Base-by-base conservation (phyloP, 2,888 invertebrate genomes). In the Balanococcus diminutus region DNA sequence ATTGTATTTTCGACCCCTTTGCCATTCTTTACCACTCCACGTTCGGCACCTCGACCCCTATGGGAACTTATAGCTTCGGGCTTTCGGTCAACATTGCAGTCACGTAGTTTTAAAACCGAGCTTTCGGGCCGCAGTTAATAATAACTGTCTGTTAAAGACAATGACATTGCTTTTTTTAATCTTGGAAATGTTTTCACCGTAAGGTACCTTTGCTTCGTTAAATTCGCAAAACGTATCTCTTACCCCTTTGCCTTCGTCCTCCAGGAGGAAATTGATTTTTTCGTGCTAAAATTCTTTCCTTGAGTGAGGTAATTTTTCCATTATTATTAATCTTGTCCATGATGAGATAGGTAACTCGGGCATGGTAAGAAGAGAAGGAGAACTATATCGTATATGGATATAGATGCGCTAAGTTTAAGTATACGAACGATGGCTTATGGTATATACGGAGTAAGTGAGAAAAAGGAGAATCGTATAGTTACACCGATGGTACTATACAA, bases 141-240 rank as follows among this genome's bases (percentile, higher is more conserved):
- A 75, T 75, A 75, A 75, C 75, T 31, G 75, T 75, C 75, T 36
- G 75, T 75, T 75, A 75, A 75, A 75, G 75, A 75, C 75, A 75
- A 75, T 32, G 75, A 75, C 75, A 32, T 75, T 11, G 75, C 32
- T 31, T 67, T 28, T 32, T 75, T 75, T 75, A 75, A 75, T 75
- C 75, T 75, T 19, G 75, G n/a, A 75, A 75, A 75, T 75, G 75
- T 75, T 75, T 67, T 75, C 75, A 9, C 11, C 16, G 8, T 32
- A 32, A n/a, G 8, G 32, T n/a, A 3, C 19, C 8, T 8, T 14
- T 2, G 4, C 5, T 61, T 28, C 67, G 25, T 67, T 25, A 28
- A 67, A 67, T 67, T 67, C 67, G 67, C 67, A 31, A 4, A n/a
- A n/a, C n/a, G n/a, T n/a, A n/a, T n/a, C 67, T 25, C 28, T n/a